These are phyloP conservation scores for Diploscapter pachys DNA, from an alignment of 1,140 invertebrate species.

Conservation along the genomic window DNA sequence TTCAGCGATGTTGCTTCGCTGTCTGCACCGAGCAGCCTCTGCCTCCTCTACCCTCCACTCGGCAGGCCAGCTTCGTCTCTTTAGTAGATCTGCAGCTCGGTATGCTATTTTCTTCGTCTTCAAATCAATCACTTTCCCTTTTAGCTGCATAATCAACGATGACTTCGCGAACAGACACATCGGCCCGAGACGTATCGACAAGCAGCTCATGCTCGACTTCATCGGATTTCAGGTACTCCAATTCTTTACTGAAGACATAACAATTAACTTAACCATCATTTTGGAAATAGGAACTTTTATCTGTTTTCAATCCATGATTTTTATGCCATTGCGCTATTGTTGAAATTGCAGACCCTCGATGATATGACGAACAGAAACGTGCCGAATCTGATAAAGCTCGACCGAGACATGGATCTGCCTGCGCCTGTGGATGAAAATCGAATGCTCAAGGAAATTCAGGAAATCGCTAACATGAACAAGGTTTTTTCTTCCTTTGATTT, in stretches of 20 bases:
- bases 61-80: background rate
- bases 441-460: constrained; percentile 51
- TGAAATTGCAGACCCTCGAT: constrained; percentile 43
- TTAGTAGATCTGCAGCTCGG: background rate
- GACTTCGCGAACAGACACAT: constrained; percentile 55
- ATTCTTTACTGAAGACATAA: background rate
- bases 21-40: too few relatives aligned
- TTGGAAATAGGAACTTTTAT: background rate
- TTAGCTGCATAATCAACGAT: constrained; percentile 30
- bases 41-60: background rate
- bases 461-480: constrained; percentile 48
- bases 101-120: background rate
- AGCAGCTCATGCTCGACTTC: constrained; percentile 55
- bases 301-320: too few relatives aligned
- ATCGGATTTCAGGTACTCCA: constrained; percentile 51
- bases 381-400: constrained; percentile 48
- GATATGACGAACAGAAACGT: constrained; percentile 53
- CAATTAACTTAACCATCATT: background rate
- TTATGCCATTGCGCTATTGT: too few relatives aligned
- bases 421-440: constrained; percentile 49
- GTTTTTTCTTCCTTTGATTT: background rate
- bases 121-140: background rate
- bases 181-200: constrained; percentile 52
- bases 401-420: constrained; percentile 42
- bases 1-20: too few relatives aligned